phyloP scores from a whole-genome alignment of 2,888 invertebrate species.

The Neoaliturus tenellus region DNA sequence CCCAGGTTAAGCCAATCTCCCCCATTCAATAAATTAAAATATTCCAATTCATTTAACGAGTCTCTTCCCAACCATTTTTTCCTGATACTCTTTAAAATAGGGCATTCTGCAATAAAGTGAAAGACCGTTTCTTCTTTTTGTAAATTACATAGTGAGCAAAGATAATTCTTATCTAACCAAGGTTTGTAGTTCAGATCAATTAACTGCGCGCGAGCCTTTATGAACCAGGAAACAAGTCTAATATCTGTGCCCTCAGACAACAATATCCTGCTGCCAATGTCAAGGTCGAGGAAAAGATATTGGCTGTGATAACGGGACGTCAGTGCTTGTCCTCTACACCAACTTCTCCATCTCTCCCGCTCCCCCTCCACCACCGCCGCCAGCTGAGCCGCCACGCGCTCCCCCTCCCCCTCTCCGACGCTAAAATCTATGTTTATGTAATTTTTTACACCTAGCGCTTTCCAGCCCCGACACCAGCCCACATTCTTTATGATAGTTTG shows the following conservation, averaged over 20 bases:
- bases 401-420: neutral
- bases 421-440: neutral
- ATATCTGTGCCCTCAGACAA: neutral
- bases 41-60: neutral
- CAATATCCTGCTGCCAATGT: neutral
- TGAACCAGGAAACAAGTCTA: neutral
- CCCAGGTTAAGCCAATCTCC: too few species aligned
- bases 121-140: conserved; percentile 13
- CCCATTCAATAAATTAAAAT: too few species aligned
- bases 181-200: conserved; percentile 25
- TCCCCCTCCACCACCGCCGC: neutral
- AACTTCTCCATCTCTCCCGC: neutral
- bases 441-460: neutral
- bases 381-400: neutral
- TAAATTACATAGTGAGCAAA: conserved; percentile 32
- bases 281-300: neutral
- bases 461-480: neutral
- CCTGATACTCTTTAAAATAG: neutral
- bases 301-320: neutral
- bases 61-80: too few species aligned
- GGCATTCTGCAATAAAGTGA: conserved; percentile 34
- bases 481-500: conserved; percentile 15
- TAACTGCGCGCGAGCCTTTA: conserved; percentile 17
- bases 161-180: conserved; percentile 14
- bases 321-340: neutral